A percentile compares a stretch with the other conserved stretches of the same genome.
Evolutionary conservation across 2,113 vertebrate species (phyloP).

Genomic region (Ochotona curzoniae): DNA sequence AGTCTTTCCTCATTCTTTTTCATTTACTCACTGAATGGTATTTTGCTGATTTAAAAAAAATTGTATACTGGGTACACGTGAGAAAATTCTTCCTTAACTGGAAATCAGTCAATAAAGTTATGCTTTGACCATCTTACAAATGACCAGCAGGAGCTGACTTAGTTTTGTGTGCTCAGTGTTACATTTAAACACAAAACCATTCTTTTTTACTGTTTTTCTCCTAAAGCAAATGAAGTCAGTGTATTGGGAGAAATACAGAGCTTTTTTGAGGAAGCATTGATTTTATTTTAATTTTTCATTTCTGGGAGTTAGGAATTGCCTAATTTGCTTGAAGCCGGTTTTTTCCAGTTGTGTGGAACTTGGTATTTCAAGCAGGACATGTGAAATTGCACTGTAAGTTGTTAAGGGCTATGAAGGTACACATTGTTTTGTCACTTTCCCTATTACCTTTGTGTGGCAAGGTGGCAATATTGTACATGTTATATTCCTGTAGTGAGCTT

Average conservation of each 20-base stretch:
- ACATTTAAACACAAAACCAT: background rate
- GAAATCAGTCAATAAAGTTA: background rate
- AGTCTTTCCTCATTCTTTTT: constrained; percentile 40
- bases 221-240: background rate
- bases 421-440: background rate
- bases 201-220: background rate
- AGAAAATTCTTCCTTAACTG: background rate
- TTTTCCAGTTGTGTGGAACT: constrained; percentile 46
- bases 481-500: background rate
- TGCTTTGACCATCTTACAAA: background rate
- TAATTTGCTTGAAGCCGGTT: background rate
- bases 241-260: background rate
- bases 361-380: background rate
- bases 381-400: background rate
- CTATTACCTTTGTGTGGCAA: background rate
- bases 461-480: background rate
- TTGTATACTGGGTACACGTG: no score
- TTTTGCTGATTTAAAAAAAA: background rate
- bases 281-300: background rate
- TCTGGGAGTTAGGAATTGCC: constrained; percentile 14
- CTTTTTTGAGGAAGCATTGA: constrained; percentile 13
- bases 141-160: background rate
- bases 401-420: background rate
- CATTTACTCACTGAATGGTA: background rate
- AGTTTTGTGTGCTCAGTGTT: background rate